phyloP scores from a whole-genome alignment of 2,113 vertebrate species.

The Pelecanus crispus region DNA sequence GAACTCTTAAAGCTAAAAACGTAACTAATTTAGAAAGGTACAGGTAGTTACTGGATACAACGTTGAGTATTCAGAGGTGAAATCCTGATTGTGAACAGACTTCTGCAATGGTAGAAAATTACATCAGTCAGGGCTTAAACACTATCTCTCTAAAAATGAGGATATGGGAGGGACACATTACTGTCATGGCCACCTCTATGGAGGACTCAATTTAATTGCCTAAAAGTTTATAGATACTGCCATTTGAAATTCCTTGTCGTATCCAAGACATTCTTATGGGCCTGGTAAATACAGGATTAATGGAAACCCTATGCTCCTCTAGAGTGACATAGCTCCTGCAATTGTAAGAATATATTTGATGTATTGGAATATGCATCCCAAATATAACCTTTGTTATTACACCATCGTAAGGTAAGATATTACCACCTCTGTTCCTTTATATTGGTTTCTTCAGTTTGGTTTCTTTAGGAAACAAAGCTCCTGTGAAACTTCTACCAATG shows the following conservation, averaged over 20 bases:
- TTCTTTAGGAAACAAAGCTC: neutral
- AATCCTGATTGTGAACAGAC: neutral
- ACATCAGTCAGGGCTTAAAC: neutral
- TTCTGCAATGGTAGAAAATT: neutral
- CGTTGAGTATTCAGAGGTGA: neutral
- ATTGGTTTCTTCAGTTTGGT: neutral
- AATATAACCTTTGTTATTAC: neutral
- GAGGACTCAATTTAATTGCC: neutral
- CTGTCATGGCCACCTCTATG: accelerated
- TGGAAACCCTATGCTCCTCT: neutral
- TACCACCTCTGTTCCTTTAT: neutral
- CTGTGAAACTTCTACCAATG: neutral
- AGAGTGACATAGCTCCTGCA: neutral
- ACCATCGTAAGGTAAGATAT: neutral
- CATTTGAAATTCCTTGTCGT: neutral
- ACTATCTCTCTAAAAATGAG: neutral
- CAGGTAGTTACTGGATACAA: neutral
- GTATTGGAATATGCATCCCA: neutral
- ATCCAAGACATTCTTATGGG: neutral
- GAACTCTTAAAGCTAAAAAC: neutral
- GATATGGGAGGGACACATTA: neutral
- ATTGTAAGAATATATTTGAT: neutral
- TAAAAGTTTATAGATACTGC: too few species aligned
- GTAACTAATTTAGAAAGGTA: neutral
- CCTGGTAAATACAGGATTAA: neutral